Evolutionary conservation across 2,797 vertebrate species (phyloP).

Genomic region (Adrianichthys oophorus): DNA sequence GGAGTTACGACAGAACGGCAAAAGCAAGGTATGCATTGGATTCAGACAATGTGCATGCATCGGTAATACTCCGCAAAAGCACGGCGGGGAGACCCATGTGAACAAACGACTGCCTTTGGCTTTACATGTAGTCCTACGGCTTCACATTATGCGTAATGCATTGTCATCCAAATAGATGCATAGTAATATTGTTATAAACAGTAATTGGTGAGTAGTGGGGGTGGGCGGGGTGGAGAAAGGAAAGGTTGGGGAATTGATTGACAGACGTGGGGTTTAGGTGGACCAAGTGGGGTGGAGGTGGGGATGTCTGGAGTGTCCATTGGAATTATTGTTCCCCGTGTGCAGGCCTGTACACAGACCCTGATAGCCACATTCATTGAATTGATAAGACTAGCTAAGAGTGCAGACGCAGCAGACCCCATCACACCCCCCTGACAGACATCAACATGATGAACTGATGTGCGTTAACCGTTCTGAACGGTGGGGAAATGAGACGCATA

Average conservation of each 20-base stretch:
- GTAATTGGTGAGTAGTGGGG: conserved; percentile 67
- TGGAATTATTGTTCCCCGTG: conserved; percentile 72
- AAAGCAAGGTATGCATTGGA: conserved; percentile 81
- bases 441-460: conserved; percentile 58
- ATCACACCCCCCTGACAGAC: conserved; percentile 52
- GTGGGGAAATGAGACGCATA: background rate
- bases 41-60: conserved; percentile 72
- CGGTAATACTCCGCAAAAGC: conserved; percentile 48
- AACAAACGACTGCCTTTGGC: conserved; percentile 64
- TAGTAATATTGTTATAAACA: conserved; percentile 73
- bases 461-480: conserved; percentile 17
- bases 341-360: conserved; percentile 66
- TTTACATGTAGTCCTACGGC: conserved; percentile 37
- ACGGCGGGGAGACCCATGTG: conserved; percentile 57
- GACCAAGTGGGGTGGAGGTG: conserved; percentile 64
- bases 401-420: conserved; percentile 66
- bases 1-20: conserved; percentile 86
- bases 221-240: conserved; percentile 72
- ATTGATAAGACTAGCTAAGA: conserved; percentile 57
- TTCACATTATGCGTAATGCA: conserved; percentile 57
- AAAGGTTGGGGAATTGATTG: conserved; percentile 75
- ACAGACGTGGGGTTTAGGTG: conserved; percentile 73
- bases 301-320: conserved; percentile 73
- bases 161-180: conserved; percentile 73
- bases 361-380: conserved; percentile 51